Conservation (phyloP, 2,888 invertebrate genomes). For the Chorisops tibialis region DNA sequence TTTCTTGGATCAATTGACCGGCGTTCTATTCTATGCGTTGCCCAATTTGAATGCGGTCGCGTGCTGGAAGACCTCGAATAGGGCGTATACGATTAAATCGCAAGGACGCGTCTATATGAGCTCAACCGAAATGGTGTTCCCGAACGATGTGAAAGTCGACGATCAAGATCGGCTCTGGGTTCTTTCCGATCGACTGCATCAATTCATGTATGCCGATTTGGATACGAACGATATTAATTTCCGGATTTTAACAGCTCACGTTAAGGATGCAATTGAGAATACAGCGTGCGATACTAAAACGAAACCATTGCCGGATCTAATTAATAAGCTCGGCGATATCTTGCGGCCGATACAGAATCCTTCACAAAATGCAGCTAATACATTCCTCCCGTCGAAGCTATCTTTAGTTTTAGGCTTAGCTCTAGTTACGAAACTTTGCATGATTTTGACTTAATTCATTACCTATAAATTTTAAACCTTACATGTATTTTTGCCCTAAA, state of each 20-base stretch:
- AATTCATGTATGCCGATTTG: conserved; percentile 65
- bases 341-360: conserved; percentile 47
- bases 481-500: no score
- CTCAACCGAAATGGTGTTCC: conserved; percentile 69
- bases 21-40: conserved; percentile 70
- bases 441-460: no score
- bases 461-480: no score
- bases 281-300: conserved; percentile 67
- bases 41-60: conserved; percentile 73
- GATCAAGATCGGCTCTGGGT: conserved; percentile 69
- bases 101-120: conserved; percentile 71
- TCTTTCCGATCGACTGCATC: conserved; percentile 67
- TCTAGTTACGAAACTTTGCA: neutral
- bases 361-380: neutral
- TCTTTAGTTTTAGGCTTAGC: neutral
- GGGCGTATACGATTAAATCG: conserved; percentile 64
- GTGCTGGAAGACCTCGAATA: conserved; percentile 72
- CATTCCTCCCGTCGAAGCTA: neutral
- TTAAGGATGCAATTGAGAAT: conserved; percentile 66
- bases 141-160: conserved; percentile 75
- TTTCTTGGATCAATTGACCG: conserved; percentile 67
- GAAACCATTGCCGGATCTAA: conserved; percentile 56
- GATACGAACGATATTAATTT: conserved; percentile 66
- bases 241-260: conserved; percentile 65
- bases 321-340: conserved; percentile 57